Conservation (phyloP, 2,113 vertebrate species). For the Entelurus aequoreus region DNA sequence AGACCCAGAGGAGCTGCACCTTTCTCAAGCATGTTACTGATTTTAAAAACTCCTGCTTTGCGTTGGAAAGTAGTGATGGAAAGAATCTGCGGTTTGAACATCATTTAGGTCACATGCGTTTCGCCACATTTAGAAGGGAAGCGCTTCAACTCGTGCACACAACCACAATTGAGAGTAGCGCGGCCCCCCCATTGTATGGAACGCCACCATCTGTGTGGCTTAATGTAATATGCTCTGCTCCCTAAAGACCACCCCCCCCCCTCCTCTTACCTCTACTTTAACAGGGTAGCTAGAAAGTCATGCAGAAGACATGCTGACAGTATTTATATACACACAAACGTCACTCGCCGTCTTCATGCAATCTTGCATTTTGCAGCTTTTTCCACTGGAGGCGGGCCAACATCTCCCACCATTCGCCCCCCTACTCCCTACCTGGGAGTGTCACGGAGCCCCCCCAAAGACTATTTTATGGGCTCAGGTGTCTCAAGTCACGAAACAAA, state of each 20-base stretch:
- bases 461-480: constrained; percentile 50
- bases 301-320: constrained; percentile 49
- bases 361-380: constrained; percentile 42
- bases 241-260: constrained; percentile 3
- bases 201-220: not conserved
- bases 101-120: not conserved
- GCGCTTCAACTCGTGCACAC: not conserved
- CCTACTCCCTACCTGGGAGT: constrained; percentile 33
- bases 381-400: constrained; percentile 46
- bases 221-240: not conserved
- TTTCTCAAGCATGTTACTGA: not conserved
- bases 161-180: not conserved
- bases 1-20: not conserved
- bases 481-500: constrained; percentile 49
- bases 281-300: constrained; percentile 24
- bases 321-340: constrained; percentile 32
- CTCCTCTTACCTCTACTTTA: constrained; percentile 19
- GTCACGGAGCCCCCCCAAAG: constrained; percentile 41
- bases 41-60: not conserved
- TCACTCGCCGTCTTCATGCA: constrained; percentile 21
- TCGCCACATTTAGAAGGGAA: constrained; percentile 2
- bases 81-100: not conserved
- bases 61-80: not conserved
- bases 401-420: not conserved
- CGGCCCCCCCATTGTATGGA: no score